Percentiles rank a stretch among this genome's conserved stretches.
phyloP scores from a whole-genome alignment of 2,888 invertebrate species.

The Phyllotreta cruciferae region DNA sequence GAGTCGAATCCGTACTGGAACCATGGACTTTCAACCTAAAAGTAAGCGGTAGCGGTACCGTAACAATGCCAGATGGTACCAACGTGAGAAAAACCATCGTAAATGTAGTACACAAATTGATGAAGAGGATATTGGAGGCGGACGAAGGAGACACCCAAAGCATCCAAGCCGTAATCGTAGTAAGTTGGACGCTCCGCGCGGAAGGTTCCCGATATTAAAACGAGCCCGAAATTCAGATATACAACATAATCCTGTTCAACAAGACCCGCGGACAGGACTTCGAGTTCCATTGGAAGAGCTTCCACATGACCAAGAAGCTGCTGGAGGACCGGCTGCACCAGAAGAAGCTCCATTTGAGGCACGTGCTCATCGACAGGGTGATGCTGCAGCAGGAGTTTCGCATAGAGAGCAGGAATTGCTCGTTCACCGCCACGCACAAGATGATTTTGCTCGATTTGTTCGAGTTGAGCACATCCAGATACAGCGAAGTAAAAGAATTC shows the following conservation, averaged over 20 bases:
- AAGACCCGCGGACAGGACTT: conserved; percentile 65
- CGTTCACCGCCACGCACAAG: conserved; percentile 68
- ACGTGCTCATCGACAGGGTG: conserved; percentile 71
- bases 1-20: conserved; percentile 66
- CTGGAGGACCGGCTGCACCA: conserved; percentile 71
- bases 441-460: conserved; percentile 69
- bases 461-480: conserved; percentile 70
- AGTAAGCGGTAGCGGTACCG: conserved; percentile 57
- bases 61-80: conserved; percentile 69
- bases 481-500: conserved; percentile 69
- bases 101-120: conserved; percentile 67
- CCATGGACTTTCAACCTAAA: conserved; percentile 63
- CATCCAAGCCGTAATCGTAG: conserved; percentile 60
- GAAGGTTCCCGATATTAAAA: no score
- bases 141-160: conserved; percentile 84
- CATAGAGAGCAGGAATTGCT: conserved; percentile 58
- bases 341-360: conserved; percentile 67
- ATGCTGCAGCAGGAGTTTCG: conserved; percentile 71
- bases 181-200: no score
- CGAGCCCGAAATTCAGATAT: conserved; percentile 67
- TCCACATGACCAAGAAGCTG: conserved; percentile 68
- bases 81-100: conserved; percentile 73
- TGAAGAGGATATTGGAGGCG: conserved; percentile 69
- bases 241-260: conserved; percentile 68
- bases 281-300: conserved; percentile 72